Conservation (phyloP, 2,797 vertebrate genomes). For the Anableps anableps region DNA sequence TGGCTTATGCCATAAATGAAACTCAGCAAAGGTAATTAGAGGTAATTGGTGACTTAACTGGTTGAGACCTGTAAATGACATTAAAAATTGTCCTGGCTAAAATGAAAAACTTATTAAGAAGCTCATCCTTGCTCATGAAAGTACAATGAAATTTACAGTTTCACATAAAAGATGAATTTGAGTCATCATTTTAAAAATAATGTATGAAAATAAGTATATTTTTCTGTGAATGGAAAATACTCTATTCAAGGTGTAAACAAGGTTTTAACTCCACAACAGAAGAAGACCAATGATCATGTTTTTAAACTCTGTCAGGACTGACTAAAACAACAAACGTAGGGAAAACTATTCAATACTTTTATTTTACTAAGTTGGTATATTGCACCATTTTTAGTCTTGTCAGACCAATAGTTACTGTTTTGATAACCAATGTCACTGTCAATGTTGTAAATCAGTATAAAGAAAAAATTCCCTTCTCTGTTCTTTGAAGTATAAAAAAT, state of each 20-base stretch:
- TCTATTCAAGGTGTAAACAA: background rate
- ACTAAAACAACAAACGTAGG: background rate
- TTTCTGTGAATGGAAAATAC: background rate
- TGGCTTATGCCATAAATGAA: too few species aligned
- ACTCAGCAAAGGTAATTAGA: too few species aligned
- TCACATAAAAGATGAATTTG: background rate
- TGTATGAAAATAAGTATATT: background rate
- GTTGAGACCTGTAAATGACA: too few species aligned
- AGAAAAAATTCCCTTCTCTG: background rate
- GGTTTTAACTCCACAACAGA: background rate
- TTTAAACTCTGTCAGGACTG: background rate
- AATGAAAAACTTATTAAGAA: background rate
- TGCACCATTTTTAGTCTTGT: background rate
- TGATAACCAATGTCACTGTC: background rate
- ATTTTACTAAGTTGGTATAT: background rate
- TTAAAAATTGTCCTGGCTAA: background rate
- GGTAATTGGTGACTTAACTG: too few species aligned
- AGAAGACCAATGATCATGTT: background rate
- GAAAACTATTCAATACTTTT: background rate
- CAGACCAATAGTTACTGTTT: background rate
- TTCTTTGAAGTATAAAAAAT: background rate
- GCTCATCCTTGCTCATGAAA: background rate
- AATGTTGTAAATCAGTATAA: background rate
- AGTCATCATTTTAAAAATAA: background rate
- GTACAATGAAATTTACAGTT: background rate